Conservation (phyloP, 2,888 invertebrate species). For the Parasteatoda lunata region DNA sequence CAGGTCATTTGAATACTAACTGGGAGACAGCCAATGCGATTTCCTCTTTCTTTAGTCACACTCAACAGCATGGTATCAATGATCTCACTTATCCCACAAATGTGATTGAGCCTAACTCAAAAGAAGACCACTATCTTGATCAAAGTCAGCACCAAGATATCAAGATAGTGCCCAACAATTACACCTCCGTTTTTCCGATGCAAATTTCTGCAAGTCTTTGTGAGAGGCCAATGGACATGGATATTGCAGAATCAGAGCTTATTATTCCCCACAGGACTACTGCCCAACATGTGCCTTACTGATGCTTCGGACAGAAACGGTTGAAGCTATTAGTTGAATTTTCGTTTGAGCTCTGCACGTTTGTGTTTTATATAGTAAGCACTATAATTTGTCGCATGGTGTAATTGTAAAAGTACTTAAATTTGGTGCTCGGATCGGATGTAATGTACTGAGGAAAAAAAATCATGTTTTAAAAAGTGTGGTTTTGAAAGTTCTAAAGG, state of each 20-base stretch:
- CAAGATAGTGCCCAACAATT: conserved; percentile 17
- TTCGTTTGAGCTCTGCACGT: no score
- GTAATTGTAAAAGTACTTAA: no score
- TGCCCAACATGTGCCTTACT: conserved; percentile 49
- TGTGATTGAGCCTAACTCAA: conserved; percentile 10
- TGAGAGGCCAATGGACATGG: conserved; percentile 25
- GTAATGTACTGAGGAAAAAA: no score
- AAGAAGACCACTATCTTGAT: conserved; percentile 32
- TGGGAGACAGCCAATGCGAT: conserved; percentile 39
- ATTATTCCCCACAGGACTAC: conserved; percentile 53
- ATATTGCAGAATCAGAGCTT: conserved; percentile 46
- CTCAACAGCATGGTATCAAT: conserved; percentile 21
- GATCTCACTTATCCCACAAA: conserved; percentile 44
- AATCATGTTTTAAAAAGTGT: no score
- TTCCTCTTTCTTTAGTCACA: conserved; percentile 34
- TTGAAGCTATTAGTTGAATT: no score
- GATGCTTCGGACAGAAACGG: not conserved
- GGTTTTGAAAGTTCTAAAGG: no score
- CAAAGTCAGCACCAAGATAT: conserved; percentile 10
- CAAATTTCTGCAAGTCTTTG: conserved; percentile 4
- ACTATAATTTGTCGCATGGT: no score
- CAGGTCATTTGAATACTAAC: conserved; percentile 17
- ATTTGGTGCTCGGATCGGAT: no score
- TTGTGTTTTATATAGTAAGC: no score
- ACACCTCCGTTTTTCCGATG: conserved; percentile 21